Base-by-base conservation (phyloP, 2,888 invertebrate genomes). In the Boloria euphrosyne region DNA sequence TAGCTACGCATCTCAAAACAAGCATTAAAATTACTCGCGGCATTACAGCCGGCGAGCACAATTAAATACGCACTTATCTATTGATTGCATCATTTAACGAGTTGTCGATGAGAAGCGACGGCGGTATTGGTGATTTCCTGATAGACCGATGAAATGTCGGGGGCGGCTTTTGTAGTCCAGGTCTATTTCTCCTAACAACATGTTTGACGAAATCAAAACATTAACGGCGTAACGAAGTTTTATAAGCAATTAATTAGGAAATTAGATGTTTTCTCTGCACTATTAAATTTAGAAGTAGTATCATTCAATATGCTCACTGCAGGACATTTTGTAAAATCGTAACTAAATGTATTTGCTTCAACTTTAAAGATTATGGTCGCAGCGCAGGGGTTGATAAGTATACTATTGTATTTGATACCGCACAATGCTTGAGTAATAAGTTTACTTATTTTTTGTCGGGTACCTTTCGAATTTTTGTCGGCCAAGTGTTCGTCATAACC, bases 1-100 rank as follows among this genome's bases (percentile, higher is more conserved):
- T 84, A 82, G 89, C 87, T 81, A 85, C 85, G 84, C 85, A 82
- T 83, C 84, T 82, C 79, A 76, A 75, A 72, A 75, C 74, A 75
- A 76, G 75, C 77, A 76, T 76, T 74, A 73, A 73, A 76, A 75
- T 78, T 73, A 77, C 75, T 74, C 71, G 75, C 72, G 71, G 75
- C 75, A 74, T 75, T 75, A 76, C 76, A 71, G 70, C 74, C 76
- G 74, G 72, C 78, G 73, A 74, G 76, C 72, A 78, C 79, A 77
- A 80, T 77, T 79, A 80, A 79, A 75, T 75, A 76, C 76, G 75
- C 73, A 78, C 75, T 75, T 78, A 78, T 78, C 79, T 76, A 76
- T 75, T 76, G 80, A 80, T 80, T 79, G 77, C 79, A 78, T 79
- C 81, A 79, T 76, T 74, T 75, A 74, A 74, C 73, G 66, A 71